Evolutionary conservation across 2,888 invertebrate species (phyloP).

Genomic region (Stramonita haemastoma): DNA sequence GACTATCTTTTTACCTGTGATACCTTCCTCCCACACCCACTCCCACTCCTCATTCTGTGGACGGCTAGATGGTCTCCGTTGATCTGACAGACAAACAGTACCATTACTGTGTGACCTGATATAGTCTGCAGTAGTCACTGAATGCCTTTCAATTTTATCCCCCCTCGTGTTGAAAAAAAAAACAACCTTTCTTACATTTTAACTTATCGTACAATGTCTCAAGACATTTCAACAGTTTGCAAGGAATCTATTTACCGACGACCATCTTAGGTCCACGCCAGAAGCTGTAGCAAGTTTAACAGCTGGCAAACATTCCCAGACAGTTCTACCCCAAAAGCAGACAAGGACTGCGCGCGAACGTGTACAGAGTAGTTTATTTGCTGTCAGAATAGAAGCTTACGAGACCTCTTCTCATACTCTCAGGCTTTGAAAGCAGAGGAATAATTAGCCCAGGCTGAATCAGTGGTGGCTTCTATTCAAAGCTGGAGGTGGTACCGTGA

Average conservation of each 20-base stretch:
- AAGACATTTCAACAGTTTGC: background rate
- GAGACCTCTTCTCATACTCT: background rate
- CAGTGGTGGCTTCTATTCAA: background rate
- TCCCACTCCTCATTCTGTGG: no score
- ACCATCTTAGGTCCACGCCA: background rate
- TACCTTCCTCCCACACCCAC: no score
- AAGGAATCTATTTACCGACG: background rate
- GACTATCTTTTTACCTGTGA: no score
- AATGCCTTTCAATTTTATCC: no score
- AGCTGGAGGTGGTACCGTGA: background rate
- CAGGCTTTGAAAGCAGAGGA: background rate
- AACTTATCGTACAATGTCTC: no score
- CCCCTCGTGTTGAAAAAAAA: no score
- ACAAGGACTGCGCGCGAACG: background rate
- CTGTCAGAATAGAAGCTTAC: background rate
- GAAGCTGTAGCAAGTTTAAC: background rate
- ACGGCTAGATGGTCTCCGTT: no score
- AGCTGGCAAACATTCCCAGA: background rate
- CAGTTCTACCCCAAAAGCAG: background rate
- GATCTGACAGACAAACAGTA: no score
- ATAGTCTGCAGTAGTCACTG: no score
- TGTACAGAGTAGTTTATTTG: background rate
- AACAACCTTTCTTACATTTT: no score
- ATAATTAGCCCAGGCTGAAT: background rate
- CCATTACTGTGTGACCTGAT: no score